These are phyloP conservation scores for Heteractis magnifica DNA, from an alignment of 92 coral and sea anemone species.

Conservation along the genomic window DNA sequence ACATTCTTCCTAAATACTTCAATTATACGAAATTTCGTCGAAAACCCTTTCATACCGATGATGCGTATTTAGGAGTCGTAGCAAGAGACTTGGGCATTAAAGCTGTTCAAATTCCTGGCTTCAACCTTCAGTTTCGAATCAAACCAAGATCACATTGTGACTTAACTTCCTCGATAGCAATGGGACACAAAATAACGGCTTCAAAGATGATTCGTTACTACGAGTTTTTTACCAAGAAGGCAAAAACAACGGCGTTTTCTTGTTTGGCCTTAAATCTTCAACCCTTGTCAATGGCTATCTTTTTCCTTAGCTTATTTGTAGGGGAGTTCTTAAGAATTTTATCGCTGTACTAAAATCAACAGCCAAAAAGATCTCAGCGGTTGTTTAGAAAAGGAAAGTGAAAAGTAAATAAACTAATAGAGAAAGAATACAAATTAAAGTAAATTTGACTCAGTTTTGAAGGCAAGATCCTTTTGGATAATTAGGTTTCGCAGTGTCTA, in stretches of 20 bases:
- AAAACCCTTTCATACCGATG: slow-evolving; percentile 42
- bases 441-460: too few species aligned
- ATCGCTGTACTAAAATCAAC: not conserved
- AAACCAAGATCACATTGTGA: not conserved
- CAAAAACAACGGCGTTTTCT: not conserved
- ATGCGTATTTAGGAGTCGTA: slow-evolving; percentile 48
- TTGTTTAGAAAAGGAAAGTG: too few species aligned
- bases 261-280: not conserved
- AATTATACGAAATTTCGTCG: slow-evolving; percentile 20
- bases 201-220: not conserved
- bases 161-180: not conserved
- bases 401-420: too few species aligned
- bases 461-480: too few species aligned
- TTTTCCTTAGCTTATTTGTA: not conserved
- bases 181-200: not conserved
- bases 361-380: too few species aligned
- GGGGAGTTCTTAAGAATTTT: not conserved
- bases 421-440: too few species aligned
- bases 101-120: slow-evolving; percentile 30
- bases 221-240: not conserved
- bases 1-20: slow-evolving; percentile 25
- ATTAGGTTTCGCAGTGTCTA: too few species aligned
- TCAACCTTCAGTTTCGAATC: slow-evolving; percentile 4
- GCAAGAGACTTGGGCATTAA: slow-evolving; percentile 33
- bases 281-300: not conserved